phyloP scores from a whole-genome alignment of 2,113 vertebrate genomes.

The Paradisaea rubra region DNA sequence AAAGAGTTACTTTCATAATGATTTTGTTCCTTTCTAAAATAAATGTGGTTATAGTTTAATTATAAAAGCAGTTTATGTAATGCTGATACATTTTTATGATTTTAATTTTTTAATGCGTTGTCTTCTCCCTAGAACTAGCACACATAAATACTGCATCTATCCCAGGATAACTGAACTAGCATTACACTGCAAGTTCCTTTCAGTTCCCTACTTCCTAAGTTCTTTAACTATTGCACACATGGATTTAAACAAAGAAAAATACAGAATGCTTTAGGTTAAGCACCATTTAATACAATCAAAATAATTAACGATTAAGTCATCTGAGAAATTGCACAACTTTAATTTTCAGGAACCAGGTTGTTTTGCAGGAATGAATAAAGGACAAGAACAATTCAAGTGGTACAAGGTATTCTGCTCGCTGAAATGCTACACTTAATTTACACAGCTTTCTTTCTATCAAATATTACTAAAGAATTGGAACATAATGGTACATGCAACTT shows the following conservation, averaged over 20 bases:
- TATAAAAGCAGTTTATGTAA: conserved; percentile 16
- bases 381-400: conserved; percentile 9
- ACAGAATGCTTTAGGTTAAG: not conserved
- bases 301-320: not conserved
- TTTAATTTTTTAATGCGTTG: not conserved
- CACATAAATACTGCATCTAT: conserved; percentile 25
- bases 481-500: conserved; percentile 30
- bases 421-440: conserved; percentile 58
- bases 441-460: conserved; percentile 14
- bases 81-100: not conserved
- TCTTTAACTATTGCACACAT: not conserved
- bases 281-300: not conserved
- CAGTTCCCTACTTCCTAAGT: not conserved
- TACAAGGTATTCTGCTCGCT: conserved; percentile 3
- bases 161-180: not conserved
- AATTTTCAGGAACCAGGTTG: conserved; percentile 19
- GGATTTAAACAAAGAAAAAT: not conserved
- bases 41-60: not conserved
- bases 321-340: not conserved
- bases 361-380: conserved; percentile 17
- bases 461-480: conserved; percentile 30
- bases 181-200: not conserved
- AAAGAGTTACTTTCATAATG: not conserved
- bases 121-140: conserved; percentile 9
- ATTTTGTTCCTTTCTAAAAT: not conserved